A percentile compares a stretch with the other conserved stretches of the same genome.
Conservation (phyloP, 2,888 invertebrate species). For the Aphidius colemani region DNA sequence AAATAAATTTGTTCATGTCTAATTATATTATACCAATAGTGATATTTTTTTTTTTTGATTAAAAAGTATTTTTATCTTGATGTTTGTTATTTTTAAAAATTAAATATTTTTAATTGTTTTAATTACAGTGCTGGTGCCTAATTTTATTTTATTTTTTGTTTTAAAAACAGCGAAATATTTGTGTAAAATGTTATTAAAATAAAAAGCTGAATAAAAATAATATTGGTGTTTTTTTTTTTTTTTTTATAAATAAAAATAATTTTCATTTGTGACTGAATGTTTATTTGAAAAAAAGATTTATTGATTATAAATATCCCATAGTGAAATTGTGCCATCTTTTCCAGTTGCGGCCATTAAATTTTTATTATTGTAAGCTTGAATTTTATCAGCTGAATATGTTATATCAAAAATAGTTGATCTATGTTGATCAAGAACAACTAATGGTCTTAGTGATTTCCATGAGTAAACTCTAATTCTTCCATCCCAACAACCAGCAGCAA, state of each 20-base stretch:
- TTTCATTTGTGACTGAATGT: conserved; percentile 4
- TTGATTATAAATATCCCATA: conserved; percentile 80
- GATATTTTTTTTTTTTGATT: neutral
- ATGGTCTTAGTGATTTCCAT: conserved; percentile 74
- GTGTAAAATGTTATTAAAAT: too few species aligned
- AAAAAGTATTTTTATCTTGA: neutral
- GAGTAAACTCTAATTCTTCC: conserved; percentile 76
- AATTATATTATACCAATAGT: conserved; percentile 26
- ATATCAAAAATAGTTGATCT: conserved; percentile 74
- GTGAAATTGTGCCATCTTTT: conserved; percentile 75
- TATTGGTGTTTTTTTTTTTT: too few species aligned
- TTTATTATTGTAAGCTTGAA: conserved; percentile 72
- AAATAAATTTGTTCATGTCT: conserved; percentile 43
- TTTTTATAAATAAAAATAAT: neutral
- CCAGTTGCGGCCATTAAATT: conserved; percentile 77
- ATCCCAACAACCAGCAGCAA: conserved; percentile 79
- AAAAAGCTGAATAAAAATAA: too few species aligned
- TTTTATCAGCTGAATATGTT: conserved; percentile 69
- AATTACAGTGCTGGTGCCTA: neutral
- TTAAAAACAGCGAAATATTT: neutral
- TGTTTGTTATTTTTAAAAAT: neutral
- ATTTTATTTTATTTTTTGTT: conserved; percentile 11
- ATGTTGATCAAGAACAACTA: conserved; percentile 77
- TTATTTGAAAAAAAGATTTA: conserved; percentile 23
- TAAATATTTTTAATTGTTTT: neutral